Percentiles rank a stretch among this genome's conserved stretches.
Conservation (phyloP, 2,113 vertebrate genomes). For the Apodemus speciosus region DNA sequence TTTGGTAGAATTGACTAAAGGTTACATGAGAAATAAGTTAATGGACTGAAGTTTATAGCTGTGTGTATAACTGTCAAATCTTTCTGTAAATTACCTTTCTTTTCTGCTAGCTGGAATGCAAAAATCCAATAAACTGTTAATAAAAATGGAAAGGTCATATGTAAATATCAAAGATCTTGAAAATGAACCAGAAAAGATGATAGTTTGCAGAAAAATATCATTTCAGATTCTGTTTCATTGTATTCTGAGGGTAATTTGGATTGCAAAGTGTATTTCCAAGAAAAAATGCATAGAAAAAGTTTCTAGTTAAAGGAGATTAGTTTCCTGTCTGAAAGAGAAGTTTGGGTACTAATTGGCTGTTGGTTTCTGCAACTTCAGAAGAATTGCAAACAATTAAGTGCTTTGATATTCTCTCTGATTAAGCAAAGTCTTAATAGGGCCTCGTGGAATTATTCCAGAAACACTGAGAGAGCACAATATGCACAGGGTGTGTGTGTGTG, state of each 20-base stretch:
- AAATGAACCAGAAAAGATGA: conserved; percentile 83
- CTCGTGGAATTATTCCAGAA: conserved; percentile 70
- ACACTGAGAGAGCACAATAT: conserved; percentile 57
- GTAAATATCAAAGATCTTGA: conserved; percentile 86
- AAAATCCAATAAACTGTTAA: conserved; percentile 89
- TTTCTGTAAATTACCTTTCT: conserved; percentile 88
- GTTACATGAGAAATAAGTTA: conserved; percentile 85
- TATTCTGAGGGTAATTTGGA: conserved; percentile 69
- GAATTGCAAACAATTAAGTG: conserved; percentile 78
- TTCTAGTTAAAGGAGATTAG: conserved; percentile 76
- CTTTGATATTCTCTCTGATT: conserved; percentile 78
- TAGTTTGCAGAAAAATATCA: conserved; percentile 83
- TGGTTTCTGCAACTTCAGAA: conserved; percentile 77
- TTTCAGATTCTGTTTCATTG: conserved; percentile 79
- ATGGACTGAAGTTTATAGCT: conserved; percentile 86
- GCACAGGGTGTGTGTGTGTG: conserved; percentile 13
- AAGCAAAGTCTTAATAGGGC: conserved; percentile 72
- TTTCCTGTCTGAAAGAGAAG: conserved; percentile 72
- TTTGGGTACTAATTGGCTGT: conserved; percentile 75
- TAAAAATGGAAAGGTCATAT: conserved; percentile 89
- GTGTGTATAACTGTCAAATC: conserved; percentile 87
- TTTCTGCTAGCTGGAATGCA: conserved; percentile 84
- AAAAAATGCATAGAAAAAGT: conserved; percentile 51
- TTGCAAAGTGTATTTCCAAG: conserved; percentile 66
- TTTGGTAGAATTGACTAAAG: conserved; percentile 83